A percentile compares a stretch with the other conserved stretches of the same genome.
These are phyloP conservation scores for Hemiscyllium ocellatum DNA, from an alignment of 2,113 vertebrate species.

Conservation along the genomic window DNA sequence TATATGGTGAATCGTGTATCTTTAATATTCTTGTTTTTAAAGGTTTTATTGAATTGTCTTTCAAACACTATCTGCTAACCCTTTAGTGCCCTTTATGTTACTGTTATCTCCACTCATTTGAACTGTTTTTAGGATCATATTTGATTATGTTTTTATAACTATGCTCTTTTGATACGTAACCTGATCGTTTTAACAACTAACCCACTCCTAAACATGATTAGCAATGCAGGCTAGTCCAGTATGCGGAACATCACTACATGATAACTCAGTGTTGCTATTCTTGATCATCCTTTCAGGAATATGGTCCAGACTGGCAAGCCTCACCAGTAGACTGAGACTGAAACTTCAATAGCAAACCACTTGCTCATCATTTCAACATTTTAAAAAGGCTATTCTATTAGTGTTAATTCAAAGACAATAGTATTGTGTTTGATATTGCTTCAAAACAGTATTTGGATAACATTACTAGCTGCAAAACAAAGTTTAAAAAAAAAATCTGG, in stretches of 20 bases:
- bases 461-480: background rate
- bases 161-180: background rate
- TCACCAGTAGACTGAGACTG: background rate
- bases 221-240: background rate
- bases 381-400: background rate
- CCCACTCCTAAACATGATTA: background rate
- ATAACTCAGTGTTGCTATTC: background rate
- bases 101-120: background rate
- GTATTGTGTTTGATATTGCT: background rate
- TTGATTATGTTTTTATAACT: background rate
- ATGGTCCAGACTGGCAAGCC: background rate
- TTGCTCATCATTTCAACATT: background rate
- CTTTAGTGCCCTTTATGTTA: background rate
- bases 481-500: background rate
- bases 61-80: background rate
- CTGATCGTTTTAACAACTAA: background rate
- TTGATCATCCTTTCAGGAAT: background rate
- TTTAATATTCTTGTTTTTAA: background rate
- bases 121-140: background rate
- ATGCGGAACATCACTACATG: background rate
- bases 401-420: background rate
- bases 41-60: background rate
- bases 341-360: background rate
- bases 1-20: background rate
- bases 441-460: background rate